Base-by-base conservation (phyloP, 1,140 invertebrate genomes). In the Chironomus striatipennis region DNA sequence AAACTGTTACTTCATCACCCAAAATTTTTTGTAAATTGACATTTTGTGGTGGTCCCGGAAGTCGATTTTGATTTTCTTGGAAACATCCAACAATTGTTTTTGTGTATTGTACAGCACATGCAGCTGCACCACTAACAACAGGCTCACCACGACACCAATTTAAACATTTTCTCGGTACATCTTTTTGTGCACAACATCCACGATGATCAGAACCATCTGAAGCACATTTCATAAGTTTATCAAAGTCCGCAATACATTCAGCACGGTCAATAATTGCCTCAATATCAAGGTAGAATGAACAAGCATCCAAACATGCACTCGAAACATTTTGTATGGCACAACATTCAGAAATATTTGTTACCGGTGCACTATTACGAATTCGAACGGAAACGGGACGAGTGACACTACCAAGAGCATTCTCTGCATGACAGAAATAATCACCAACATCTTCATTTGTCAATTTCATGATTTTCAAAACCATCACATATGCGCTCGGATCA, bases 141-240 rank as follows among this genome's bases (percentile, higher is more conserved):
- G 89, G 84, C 76, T 90, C 86, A 1, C 90, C 90, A 0, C 87
- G 82, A 73, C 82, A 83, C 86, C 91, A 91, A 79, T 93, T 90
- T 43, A 93, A 82, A 79, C 92, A 94, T 57, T 86, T 85, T 7
- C 88, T 83, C 0, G 91, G 90, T 6, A 94, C 90, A 20, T 90
- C 88, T 79, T 86, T 87, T 9, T 90, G 87, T 0, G 89, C 88
- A 80, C 93, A 94, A 79, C 92, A 94, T 64, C 87, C 87, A 20
- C 92, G 83, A 79, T 94, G 92, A 81, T 94, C 92, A 15, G 88
- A 90, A 43, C 88, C 88, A 84, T 92, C 91, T 75, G 91, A 90
- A 2, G 91, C 91, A 78, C 92, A 94, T 78, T 89, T 89, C 91
- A 94, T 93, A 17, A 94, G 83, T 78, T 94, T 94, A 80, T 93